Base-by-base conservation (phyloP, 2,888 invertebrate genomes). In the Himalopsyche kuldschensis region DNA sequence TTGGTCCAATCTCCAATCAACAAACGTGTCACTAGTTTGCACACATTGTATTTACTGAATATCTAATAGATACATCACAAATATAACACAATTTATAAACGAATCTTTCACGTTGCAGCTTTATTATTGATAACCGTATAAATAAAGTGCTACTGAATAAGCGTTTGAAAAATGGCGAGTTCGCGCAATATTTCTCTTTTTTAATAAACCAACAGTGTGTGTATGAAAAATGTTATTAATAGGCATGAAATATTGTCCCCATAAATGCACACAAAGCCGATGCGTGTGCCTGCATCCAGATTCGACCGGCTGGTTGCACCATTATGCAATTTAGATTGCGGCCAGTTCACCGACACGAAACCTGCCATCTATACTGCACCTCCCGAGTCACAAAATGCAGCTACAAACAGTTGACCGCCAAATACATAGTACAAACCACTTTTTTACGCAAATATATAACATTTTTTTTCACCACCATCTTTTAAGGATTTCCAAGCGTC, bases 291-390 rank as follows among this genome's bases (percentile, higher is more conserved):
- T 69, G 69, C 69, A 69, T 69, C 27, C 69, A 69, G 69, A 69
- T 69, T 69, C 32, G 76, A 41, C 76, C 76, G 41, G 76, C 76
- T 81, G 81, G 75, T 46, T 48, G 81, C 81, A 35, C 81, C 81
- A 75, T 81, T 69, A 81, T 81, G 81, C 81, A 75, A 81, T 81
- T 81, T 81, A 81, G 81, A 75, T 81, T 69, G 75, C 32, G 41
- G 75, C 75, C 27, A 63, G 20, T 80, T 63, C 80, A 80, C n/a
- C 80, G 63, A 76, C 76, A 69, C 30, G 69, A 69, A 69, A 27
- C 69, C 27, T 69, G 69, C 35, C 76, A 35, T 41, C 76, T 41
- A 35, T 41, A n/a, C n/a, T n/a, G n/a, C 76, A 76, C 76, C 76
- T n/a, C 76, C 76, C 11, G 24, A 11, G 69, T 69, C 69, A 27